Evolutionary conservation across 1,140 invertebrate species (phyloP).

Genomic region (Lineus longissimus): DNA sequence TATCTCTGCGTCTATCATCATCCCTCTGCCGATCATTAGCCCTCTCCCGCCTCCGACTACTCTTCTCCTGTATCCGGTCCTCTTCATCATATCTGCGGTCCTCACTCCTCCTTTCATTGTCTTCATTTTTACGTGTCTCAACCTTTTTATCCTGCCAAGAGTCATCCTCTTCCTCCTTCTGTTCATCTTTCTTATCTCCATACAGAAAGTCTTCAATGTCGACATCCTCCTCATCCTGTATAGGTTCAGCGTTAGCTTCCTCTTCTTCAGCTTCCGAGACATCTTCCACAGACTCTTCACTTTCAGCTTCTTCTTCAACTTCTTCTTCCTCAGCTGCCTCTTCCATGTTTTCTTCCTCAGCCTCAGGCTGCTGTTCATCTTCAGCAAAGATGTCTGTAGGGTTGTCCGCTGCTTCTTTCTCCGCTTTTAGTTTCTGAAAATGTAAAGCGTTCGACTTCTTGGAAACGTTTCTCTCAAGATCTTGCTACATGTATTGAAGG

Average conservation of each 20-base stretch:
- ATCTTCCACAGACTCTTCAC: background rate
- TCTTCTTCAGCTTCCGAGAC: constrained; percentile 1
- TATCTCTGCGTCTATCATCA: background rate
- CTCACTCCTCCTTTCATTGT: constrained; percentile 6
- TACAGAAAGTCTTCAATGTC: background rate
- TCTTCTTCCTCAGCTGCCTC: background rate
- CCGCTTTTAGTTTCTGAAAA: constrained; percentile 22
- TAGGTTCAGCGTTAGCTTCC: constrained; percentile 9
- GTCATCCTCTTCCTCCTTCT: constrained; percentile 10
- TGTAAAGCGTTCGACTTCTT: too few relatives aligned
- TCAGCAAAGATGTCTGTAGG: background rate
- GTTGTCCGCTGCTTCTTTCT: constrained; percentile 3
- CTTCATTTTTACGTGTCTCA: constrained; percentile 8
- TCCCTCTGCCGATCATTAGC: background rate
- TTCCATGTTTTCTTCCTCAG: constrained; percentile 2
- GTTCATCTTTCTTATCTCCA: background rate
- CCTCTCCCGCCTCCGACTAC: background rate
- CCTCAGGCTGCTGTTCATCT: background rate
- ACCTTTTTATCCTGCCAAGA: constrained; percentile 13
- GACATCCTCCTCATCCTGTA: constrained; percentile 1
- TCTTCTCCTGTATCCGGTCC: constrained; percentile 7
- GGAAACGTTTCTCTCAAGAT: too few relatives aligned
- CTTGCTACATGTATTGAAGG: too few relatives aligned
- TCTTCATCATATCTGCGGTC: constrained; percentile 5
- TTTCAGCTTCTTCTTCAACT: constrained; percentile 3